phyloP scores from a whole-genome alignment of 2,113 vertebrate species.

The Chlamydotis undulata region DNA sequence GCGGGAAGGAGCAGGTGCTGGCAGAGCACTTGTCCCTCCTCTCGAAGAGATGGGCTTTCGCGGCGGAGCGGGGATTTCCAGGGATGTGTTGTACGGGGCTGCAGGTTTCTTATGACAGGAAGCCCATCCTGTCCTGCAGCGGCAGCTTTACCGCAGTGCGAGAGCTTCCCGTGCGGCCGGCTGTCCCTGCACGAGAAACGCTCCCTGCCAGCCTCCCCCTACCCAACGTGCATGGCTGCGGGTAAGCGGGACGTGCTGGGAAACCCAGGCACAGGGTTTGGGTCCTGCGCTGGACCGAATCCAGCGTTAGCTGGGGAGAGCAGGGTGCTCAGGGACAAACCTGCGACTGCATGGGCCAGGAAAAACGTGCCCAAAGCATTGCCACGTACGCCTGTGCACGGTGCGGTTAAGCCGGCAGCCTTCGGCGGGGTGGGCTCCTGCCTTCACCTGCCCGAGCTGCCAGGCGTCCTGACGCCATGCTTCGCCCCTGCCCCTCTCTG shows the following conservation, averaged over 20 bases:
- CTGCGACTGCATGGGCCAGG: neutral
- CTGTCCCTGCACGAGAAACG: fast-evolving
- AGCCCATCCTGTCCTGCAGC: fast-evolving
- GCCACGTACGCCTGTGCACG: fast-evolving
- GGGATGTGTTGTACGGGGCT: fast-evolving
- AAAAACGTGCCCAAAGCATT: fast-evolving
- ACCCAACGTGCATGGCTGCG: too few species aligned
- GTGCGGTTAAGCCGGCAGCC: neutral
- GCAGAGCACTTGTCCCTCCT: fast-evolving
- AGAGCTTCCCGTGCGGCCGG: neutral
- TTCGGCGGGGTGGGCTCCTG: neutral
- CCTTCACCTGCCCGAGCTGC: too few species aligned
- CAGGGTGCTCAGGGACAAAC: fast-evolving
- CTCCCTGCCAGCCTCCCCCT: too few species aligned
- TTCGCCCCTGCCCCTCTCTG: fast-evolving
- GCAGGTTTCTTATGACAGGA: neutral
- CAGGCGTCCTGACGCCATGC: fast-evolving
- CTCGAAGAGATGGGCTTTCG: neutral
- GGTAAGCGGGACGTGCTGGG: too few species aligned
- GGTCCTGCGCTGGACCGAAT: neutral
- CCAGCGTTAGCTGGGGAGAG: neutral
- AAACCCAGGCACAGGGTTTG: neutral
- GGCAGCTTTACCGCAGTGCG: fast-evolving
- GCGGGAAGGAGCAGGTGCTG: fast-evolving
- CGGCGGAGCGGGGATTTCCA: fast-evolving